Conservation (phyloP, 2,797 vertebrate species). For the Oreochromis grahami region DNA sequence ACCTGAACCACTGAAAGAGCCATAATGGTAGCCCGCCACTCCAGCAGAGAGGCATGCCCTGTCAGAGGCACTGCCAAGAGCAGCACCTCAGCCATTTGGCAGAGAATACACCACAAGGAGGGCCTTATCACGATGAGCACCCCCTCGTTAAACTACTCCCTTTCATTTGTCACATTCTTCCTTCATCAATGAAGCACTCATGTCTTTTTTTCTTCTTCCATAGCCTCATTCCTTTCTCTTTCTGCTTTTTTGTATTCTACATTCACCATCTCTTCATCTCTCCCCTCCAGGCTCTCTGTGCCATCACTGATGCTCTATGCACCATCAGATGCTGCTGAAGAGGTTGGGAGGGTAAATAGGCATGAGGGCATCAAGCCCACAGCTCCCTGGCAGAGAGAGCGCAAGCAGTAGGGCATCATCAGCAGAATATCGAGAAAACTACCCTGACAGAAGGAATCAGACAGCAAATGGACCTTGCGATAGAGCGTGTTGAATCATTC, state of each 20-base stretch:
- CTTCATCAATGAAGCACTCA: constrained; percentile 22
- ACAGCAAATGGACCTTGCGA: constrained; percentile 56
- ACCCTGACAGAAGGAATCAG: constrained; percentile 48
- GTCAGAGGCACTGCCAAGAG: constrained; percentile 24
- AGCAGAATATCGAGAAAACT: constrained; percentile 48
- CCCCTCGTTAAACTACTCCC: not conserved
- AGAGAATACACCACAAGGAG: constrained; percentile 11
- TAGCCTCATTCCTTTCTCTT: not conserved
- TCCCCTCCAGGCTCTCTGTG: constrained; percentile 35
- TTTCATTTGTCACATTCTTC: constrained; percentile 29
- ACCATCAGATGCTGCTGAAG: constrained; percentile 42
- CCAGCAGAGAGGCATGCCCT: constrained; percentile 32
- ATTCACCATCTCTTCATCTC: constrained; percentile 28
- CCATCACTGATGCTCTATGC: constrained; percentile 32
- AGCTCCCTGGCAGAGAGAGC: constrained; percentile 7
- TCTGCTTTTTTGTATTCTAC: constrained; percentile 43
- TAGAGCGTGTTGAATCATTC: constrained; percentile 56
- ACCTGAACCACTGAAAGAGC: constrained; percentile 21
- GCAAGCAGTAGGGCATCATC: constrained; percentile 3
- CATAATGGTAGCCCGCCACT: constrained; percentile 41
- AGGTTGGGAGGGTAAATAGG: constrained; percentile 59
- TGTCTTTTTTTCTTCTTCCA: constrained; percentile 8
- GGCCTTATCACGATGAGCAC: constrained; percentile 17
- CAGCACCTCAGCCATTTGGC: constrained; percentile 15
- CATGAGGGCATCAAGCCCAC: constrained; percentile 43